phyloP scores from a whole-genome alignment of 1,140 invertebrate genomes.

The Eumeta japonica region DNA sequence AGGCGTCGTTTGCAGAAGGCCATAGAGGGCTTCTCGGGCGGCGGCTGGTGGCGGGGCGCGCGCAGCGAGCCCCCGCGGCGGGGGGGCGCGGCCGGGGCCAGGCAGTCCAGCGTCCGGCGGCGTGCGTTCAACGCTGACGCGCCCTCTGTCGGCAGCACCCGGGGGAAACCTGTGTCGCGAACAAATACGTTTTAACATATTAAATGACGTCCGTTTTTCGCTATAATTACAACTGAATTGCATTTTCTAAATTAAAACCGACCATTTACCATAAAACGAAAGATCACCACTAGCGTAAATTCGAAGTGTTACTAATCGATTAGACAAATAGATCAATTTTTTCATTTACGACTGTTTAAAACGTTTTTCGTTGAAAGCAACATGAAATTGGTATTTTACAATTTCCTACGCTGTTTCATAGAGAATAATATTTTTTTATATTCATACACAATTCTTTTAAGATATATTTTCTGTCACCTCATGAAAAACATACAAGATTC shows the following conservation, averaged over 20 bases:
- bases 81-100: slow-evolving; percentile 55
- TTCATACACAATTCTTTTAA: too few relatives aligned
- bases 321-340: too few relatives aligned
- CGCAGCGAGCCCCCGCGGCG: slow-evolving; percentile 63
- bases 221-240: background rate
- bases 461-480: too few relatives aligned
- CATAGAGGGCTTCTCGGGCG: slow-evolving; percentile 62
- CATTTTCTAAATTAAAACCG: background rate
- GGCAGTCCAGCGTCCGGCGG: slow-evolving; percentile 61
- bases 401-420: too few relatives aligned
- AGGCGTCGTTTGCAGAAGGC: slow-evolving; percentile 71
- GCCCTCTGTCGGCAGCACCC: slow-evolving; percentile 67
- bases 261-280: too few relatives aligned
- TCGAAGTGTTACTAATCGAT: background rate
- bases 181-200: slow-evolving; percentile 2
- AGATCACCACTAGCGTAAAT: background rate
- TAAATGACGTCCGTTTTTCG: slow-evolving; percentile 1
- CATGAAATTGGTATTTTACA: too few relatives aligned
- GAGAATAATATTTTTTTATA: too few relatives aligned
- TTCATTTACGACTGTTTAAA: too few relatives aligned
- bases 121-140: slow-evolving; percentile 56
- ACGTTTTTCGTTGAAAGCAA: too few relatives aligned
- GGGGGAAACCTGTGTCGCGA: slow-evolving; percentile 55
- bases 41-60: slow-evolving; percentile 51
- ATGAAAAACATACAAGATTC: too few relatives aligned